Percentiles rank a stretch among this genome's conserved stretches.
phyloP scores from a whole-genome alignment of 2,113 vertebrate genomes.

The Ictidomys tridecemlineatus region DNA sequence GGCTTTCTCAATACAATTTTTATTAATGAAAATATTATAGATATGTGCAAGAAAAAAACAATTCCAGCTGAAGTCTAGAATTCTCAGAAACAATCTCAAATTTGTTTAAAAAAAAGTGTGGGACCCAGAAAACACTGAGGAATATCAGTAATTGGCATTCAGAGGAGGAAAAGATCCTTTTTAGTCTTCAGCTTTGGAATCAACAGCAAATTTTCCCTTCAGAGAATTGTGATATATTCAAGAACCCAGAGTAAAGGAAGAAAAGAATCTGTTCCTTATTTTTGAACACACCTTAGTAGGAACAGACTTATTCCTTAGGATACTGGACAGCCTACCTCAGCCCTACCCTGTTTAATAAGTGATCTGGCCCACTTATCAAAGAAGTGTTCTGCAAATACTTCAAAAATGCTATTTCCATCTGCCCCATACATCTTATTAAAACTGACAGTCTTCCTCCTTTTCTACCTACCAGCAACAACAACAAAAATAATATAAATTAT shows the following conservation, averaged over 20 bases:
- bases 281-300: not conserved
- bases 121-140: not conserved
- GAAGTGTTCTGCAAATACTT: conserved; percentile 39
- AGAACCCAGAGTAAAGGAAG: not conserved
- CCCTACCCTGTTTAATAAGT: conserved; percentile 26
- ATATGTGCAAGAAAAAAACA: conserved; percentile 36
- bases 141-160: not conserved
- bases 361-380: conserved; percentile 23
- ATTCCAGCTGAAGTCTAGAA: not conserved
- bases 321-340: not conserved
- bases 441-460: not conserved
- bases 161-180: not conserved
- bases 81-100: conserved; percentile 41
- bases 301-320: conserved; percentile 17
- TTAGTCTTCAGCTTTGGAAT: not conserved
- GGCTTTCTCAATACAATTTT: not conserved
- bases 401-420: conserved; percentile 39
- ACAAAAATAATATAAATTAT: not conserved
- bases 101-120: not conserved
- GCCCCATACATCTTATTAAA: not conserved
- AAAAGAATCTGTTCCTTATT: not conserved
- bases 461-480: not conserved
- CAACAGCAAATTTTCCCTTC: not conserved
- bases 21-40: not conserved
- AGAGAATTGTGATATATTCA: not conserved